A percentile compares a stretch with the other conserved stretches of the same genome.
Conservation (phyloP, 2,888 invertebrate genomes). For the Dascillus cervinus region DNA sequence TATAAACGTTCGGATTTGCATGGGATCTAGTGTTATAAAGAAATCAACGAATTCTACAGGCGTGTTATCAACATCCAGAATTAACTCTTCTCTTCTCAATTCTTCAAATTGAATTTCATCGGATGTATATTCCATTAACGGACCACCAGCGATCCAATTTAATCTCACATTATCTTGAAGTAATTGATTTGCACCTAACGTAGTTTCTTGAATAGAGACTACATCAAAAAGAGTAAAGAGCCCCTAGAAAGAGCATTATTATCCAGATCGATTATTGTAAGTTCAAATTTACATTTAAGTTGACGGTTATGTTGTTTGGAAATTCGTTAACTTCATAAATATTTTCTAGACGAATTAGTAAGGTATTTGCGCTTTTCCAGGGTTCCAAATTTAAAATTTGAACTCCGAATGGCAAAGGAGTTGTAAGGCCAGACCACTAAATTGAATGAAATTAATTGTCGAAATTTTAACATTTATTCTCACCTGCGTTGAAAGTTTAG, state of each 20-base stretch:
- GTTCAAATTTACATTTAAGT: slow-evolving; percentile 35
- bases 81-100: slow-evolving; percentile 19
- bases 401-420: slow-evolving; percentile 55
- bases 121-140: neutral
- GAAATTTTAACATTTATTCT: slow-evolving; percentile 26
- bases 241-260: slow-evolving; percentile 26
- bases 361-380: slow-evolving; percentile 49
- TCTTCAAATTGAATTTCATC: slow-evolving; percentile 11
- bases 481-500: slow-evolving; percentile 21
- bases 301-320: slow-evolving; percentile 43
- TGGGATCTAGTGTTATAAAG: slow-evolving; percentile 29
- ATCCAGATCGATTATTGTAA: slow-evolving; percentile 15
- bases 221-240: slow-evolving; percentile 53
- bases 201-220: slow-evolving; percentile 53
- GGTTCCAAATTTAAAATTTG: slow-evolving; percentile 73
- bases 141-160: slow-evolving; percentile 29
- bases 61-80: too few relatives aligned
- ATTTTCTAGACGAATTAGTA: slow-evolving; percentile 71
- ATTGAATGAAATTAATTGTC: neutral
- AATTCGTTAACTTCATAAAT: slow-evolving; percentile 58
- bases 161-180: slow-evolving; percentile 46
- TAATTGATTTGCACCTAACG: slow-evolving; percentile 60
- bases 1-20: slow-evolving; percentile 19
- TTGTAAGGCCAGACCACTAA: slow-evolving; percentile 42
- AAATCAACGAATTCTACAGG: too few relatives aligned